Evolutionary conservation across 1,140 invertebrate genomes (phyloP).

Genomic region (Aphaenogaster rudis): DNA sequence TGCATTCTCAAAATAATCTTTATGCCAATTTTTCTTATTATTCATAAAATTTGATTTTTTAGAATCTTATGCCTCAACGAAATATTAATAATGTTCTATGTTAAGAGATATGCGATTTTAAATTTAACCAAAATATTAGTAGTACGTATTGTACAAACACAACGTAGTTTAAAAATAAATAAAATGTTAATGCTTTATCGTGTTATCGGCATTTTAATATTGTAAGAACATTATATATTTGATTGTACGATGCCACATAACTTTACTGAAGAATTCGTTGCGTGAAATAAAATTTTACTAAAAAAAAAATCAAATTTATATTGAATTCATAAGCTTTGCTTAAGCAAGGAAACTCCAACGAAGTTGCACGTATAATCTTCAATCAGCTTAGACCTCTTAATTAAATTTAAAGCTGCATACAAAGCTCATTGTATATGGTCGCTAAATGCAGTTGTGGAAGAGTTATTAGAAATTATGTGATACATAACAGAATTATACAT

Average conservation of each 20-base stretch:
- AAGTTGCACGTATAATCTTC: not conserved
- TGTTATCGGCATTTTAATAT: slow-evolving; percentile 9
- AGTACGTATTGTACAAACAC: not conserved
- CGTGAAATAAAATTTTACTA: not conserved
- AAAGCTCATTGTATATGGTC: not conserved
- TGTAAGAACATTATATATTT: slow-evolving; percentile 13
- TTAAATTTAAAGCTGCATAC: not conserved
- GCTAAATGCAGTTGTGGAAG: slow-evolving; percentile 28
- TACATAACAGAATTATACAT: not conserved
- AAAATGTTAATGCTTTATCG: slow-evolving; percentile 1
- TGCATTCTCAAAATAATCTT: slow-evolving; percentile 1
- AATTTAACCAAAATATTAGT: slow-evolving; percentile 14
- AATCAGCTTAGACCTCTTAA: slow-evolving; percentile 13
- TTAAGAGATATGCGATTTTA: slow-evolving; percentile 45
- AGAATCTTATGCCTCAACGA: not conserved
- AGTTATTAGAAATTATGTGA: slow-evolving; percentile 28
- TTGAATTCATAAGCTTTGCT: not conserved
- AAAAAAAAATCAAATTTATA: not conserved
- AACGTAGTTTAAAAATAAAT: slow-evolving; percentile 37
- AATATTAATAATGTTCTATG: slow-evolving; percentile 12
- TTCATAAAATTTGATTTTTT: slow-evolving; percentile 8
- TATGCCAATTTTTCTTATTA: not conserved
- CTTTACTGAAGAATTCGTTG: slow-evolving; percentile 4
- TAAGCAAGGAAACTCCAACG: slow-evolving; percentile 8
- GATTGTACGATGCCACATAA: not conserved